Evolutionary conservation across 2,797 vertebrate genomes (phyloP).

Genomic region (Bradypodion ventrale): DNA sequence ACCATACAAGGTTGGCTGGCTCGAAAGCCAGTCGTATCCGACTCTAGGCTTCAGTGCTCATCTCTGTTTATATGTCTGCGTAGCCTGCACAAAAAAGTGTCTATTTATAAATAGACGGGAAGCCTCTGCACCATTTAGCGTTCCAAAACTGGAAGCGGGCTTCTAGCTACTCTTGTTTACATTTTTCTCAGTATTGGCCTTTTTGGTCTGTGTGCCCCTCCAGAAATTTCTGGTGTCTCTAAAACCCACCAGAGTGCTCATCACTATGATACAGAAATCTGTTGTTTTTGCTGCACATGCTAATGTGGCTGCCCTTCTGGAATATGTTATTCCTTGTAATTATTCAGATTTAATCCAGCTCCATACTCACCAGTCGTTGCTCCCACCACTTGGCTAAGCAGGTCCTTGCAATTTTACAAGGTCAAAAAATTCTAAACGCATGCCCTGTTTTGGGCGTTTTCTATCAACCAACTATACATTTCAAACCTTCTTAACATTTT

Average conservation of each 20-base stretch:
- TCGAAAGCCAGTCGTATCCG: too few species aligned
- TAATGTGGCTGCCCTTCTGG: background rate
- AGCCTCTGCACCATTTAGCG: background rate
- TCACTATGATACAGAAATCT: background rate
- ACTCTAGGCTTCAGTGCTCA: too few species aligned
- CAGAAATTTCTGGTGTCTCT: background rate
- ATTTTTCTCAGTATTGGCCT: too few species aligned
- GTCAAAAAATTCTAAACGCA: background rate
- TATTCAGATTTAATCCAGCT: background rate
- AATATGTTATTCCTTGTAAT: background rate
- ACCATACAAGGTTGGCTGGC: too few species aligned
- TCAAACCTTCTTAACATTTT: background rate
- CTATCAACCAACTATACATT: background rate
- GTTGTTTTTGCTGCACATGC: background rate
- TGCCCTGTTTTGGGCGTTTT: background rate
- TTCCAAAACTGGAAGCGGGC: too few species aligned
- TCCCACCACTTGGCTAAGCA: background rate
- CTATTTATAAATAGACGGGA: background rate
- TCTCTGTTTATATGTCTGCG: too few species aligned
- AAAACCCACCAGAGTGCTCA: background rate
- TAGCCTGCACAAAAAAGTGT: too few species aligned
- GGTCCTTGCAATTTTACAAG: background rate
- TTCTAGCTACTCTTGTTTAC: too few species aligned
- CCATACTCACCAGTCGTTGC: background rate
- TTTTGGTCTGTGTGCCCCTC: background rate